phyloP scores from a whole-genome alignment of 1,140 invertebrate species.

The Tigriopus japonicus region DNA sequence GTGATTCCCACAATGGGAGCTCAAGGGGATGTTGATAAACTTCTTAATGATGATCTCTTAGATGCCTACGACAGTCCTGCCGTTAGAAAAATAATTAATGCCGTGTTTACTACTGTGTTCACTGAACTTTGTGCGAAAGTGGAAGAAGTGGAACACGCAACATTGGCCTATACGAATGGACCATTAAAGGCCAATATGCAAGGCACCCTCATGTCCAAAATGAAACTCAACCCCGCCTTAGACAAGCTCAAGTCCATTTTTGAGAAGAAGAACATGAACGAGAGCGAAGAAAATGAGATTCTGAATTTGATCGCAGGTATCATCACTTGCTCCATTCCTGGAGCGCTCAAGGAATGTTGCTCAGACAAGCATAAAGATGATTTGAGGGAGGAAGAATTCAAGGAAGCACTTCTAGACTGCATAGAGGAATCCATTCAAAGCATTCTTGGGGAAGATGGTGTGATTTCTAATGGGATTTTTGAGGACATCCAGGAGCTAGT shows the following conservation, averaged over 20 bases:
- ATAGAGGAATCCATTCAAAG: constrained; percentile 15
- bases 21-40: constrained; percentile 38
- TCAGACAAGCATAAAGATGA: constrained; percentile 12
- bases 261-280: constrained; percentile 14
- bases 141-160: not conserved
- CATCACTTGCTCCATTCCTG: constrained; percentile 15
- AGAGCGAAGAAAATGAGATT: constrained; percentile 17
- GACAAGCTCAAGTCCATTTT: not conserved
- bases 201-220: not conserved
- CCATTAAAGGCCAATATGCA: not conserved
- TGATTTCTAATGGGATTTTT: constrained; percentile 16
- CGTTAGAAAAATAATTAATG: constrained; percentile 9
- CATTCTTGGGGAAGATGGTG: constrained; percentile 18
- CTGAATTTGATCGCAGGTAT: constrained; percentile 17
- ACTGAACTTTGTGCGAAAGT: not conserved
- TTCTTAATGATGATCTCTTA: constrained; percentile 35
- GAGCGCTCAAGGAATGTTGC: constrained; percentile 17
- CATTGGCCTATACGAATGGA: constrained; percentile 4
- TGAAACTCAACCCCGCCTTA: constrained; percentile 14
- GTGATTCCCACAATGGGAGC: constrained; percentile 24
- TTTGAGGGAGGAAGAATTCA: constrained; percentile 15
- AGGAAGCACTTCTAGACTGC: constrained; percentile 6
- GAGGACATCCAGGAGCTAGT: constrained; percentile 16
- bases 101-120: constrained; percentile 7
- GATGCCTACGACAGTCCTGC: constrained; percentile 27